Evolutionary conservation across 2,113 vertebrate genomes (phyloP), one percentile per base, ranked within the genome.

Genomic region (Chaenocephalus aceratus): DNA sequence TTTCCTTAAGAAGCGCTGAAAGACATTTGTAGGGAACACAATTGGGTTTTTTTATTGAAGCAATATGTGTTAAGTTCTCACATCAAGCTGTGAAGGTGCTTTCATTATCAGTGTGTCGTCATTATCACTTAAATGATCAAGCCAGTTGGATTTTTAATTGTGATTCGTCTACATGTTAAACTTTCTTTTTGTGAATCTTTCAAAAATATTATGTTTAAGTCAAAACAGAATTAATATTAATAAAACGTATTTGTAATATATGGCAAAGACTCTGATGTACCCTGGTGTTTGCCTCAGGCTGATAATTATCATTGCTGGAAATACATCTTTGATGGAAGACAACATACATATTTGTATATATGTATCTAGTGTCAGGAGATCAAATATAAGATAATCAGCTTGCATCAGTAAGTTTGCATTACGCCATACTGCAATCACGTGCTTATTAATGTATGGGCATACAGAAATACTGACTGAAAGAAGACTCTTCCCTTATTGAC

Each of bases 371-470:
- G 11, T 59, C 46, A 63, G 41, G 23, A 11, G 53, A 12, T 30
- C 30, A 61, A 71, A 18, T 18, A 64, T 53, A 13, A 10, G 4
- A 79, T 56, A 73, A 58, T 85, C 51, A 70, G 68, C 54, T 51
- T 73, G 63, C 72, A 70, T 72, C 21, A 60, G 53, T 68, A 53
- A 30, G 26, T 67, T 57, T 30, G 23, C 6, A 70, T 30, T 57
- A 48, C 21, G 1, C 46, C 36, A 56, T 77, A 41, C 21, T 77
- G 75, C 59, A 73, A 73, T 71, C 13, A 77, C 67, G 71, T 71
- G 30, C 72, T 54, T 81, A 65, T 53, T 80, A 61, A 75, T 77
- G 63, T 51, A 53, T 62, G 34, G 23, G 30, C n/a, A 51, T 45
- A 51, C 4, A 59, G 54, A 68, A 30, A 49, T 23, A 34, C 21